Evolutionary conservation across 2,888 invertebrate species (phyloP).

Genomic region (Venusia cambrica): DNA sequence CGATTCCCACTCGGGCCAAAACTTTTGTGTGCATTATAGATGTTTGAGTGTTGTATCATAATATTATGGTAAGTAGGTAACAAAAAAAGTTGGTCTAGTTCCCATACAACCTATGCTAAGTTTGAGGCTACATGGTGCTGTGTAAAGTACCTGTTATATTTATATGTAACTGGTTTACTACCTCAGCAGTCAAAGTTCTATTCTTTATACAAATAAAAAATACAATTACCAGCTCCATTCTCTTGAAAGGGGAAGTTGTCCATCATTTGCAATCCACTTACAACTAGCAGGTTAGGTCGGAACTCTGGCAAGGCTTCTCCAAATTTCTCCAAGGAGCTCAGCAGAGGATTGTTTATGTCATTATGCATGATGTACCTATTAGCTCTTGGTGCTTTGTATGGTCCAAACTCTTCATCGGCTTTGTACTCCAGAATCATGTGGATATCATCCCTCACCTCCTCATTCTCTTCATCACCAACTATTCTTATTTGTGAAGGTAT

Average conservation of each 20-base stretch:
- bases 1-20: too few relatives aligned
- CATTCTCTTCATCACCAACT: slow-evolving; percentile 83
- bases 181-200: too few relatives aligned
- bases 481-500: slow-evolving; percentile 82
- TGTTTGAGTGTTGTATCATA: too few relatives aligned
- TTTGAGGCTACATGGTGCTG: too few relatives aligned
- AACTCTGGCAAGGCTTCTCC: slow-evolving; percentile 81
- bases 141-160: too few relatives aligned
- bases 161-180: too few relatives aligned
- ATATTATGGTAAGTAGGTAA: background rate
- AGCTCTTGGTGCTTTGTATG: slow-evolving; percentile 86
- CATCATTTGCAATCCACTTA: slow-evolving; percentile 94
- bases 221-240: slow-evolving; percentile 64
- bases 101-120: too few relatives aligned
- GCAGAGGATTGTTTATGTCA: slow-evolving; percentile 88
- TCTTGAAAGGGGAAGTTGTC: slow-evolving; percentile 88
- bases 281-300: slow-evolving; percentile 86
- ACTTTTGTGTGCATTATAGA: too few relatives aligned
- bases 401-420: slow-evolving; percentile 88
- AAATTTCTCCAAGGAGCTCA: slow-evolving; percentile 87
- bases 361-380: slow-evolving; percentile 93
- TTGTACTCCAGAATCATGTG: slow-evolving; percentile 91
- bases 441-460: slow-evolving; percentile 84
- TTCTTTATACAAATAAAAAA: too few relatives aligned
- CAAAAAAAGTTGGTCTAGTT: background rate